Percentiles rank a stretch among this genome's conserved stretches.
Evolutionary conservation across 2,888 invertebrate genomes (phyloP).

Genomic region (Matsumyia berberina): DNA sequence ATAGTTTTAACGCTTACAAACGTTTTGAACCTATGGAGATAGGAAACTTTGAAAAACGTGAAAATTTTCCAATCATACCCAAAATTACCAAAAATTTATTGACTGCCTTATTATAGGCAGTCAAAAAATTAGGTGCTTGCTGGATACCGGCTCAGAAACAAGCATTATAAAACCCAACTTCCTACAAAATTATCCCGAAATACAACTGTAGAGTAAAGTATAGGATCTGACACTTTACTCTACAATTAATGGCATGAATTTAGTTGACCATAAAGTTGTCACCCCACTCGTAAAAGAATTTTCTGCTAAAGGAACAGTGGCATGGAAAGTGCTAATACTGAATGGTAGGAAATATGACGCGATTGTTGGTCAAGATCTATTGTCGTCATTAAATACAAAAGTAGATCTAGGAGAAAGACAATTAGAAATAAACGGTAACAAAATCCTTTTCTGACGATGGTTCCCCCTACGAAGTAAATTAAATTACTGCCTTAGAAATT

Average conservation of each 20-base stretch:
- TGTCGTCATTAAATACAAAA: background rate
- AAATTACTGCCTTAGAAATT: background rate
- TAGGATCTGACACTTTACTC: background rate
- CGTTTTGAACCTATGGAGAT: conserved; percentile 10
- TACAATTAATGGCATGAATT: background rate
- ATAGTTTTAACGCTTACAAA: background rate
- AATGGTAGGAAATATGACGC: conserved; percentile 2
- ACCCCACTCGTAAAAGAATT: conserved; percentile 5
- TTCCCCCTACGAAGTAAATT: background rate
- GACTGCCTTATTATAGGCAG: conserved; percentile 2
- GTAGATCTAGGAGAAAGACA: background rate
- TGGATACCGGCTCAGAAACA: conserved; percentile 11
- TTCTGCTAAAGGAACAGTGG: conserved; percentile 9
- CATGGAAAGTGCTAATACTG: conserved; percentile 15
- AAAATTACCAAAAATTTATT: conserved; percentile 6
- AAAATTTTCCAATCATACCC: conserved; percentile 11
- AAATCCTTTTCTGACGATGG: background rate
- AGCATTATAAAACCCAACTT: conserved; percentile 9
- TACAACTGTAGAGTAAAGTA: too few relatives aligned
- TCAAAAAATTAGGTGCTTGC: conserved; percentile 6
- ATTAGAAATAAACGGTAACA: conserved; percentile 7
- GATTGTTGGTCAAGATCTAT: background rate
- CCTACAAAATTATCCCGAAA: background rate
- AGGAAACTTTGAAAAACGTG: conserved; percentile 6
- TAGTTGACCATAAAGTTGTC: background rate